phyloP scores from a whole-genome alignment of 2,888 invertebrate species.

The Platynereis dumerilii region DNA sequence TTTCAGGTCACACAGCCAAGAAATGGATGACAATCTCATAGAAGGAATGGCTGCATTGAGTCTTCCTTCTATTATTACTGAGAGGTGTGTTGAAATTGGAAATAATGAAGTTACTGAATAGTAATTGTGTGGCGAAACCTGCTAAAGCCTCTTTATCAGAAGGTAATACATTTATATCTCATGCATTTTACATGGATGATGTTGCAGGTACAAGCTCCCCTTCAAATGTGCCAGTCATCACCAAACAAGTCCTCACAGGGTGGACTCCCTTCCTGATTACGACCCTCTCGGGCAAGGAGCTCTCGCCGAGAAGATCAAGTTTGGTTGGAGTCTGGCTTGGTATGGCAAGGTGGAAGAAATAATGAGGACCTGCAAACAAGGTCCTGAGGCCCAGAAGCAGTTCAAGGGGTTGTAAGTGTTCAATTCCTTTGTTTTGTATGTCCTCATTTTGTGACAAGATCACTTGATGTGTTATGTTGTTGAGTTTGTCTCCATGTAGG shows the following conservation, averaged over 20 bases:
- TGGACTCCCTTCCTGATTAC: slow-evolving; percentile 40
- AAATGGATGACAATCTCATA: too few relatives aligned
- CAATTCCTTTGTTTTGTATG: too few relatives aligned
- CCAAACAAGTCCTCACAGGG: slow-evolving; percentile 46
- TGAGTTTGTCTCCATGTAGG: too few relatives aligned
- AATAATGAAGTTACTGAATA: neutral
- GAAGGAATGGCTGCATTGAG: slow-evolving; percentile 15
- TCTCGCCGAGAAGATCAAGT: slow-evolving; percentile 50
- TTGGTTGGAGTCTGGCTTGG: slow-evolving; percentile 59
- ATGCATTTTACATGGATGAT: too few relatives aligned
- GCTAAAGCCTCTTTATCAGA: neutral
- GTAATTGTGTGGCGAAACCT: neutral
- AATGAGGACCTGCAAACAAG: slow-evolving; percentile 38
- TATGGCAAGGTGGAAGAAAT: slow-evolving; percentile 51
- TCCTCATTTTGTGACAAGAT: neutral
- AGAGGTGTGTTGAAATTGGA: slow-evolving; percentile 33
- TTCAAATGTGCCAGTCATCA: slow-evolving; percentile 51
- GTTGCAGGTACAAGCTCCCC: slow-evolving; percentile 50
- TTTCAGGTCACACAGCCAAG: too few relatives aligned
- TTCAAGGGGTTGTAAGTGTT: neutral
- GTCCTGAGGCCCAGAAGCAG: slow-evolving; percentile 13
- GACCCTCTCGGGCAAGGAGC: slow-evolving; percentile 46
- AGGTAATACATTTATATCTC: neutral
- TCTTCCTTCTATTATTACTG: slow-evolving; percentile 37
- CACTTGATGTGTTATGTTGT: too few relatives aligned